Evolutionary conservation across 1,140 invertebrate species (phyloP), one percentile per base, ranked within the genome.

Genomic region (Drosophila melanica): DNA sequence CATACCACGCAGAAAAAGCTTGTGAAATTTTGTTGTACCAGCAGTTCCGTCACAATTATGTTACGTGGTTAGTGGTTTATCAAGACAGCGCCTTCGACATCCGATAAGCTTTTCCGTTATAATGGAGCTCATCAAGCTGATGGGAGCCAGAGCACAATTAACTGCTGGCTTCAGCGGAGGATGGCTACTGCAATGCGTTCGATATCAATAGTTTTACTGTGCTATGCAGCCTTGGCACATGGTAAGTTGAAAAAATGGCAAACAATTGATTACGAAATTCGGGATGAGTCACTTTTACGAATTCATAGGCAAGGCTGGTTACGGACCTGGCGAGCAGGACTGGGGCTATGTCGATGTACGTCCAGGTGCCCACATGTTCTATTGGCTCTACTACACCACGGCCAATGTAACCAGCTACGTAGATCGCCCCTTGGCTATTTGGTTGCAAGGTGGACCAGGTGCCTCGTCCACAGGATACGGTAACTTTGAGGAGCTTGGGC

Each of bases 371-470:
- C 93, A 96, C 45, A 96, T 97, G 94, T 97, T 97, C 89, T 97
- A 96, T 93, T 97, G 96, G 96, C 87, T 97, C 3, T 96, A 96
- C 85, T 95, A 96, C 75, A 95, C 95, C 2, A 94, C 94, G 0
- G 94, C 94, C 3, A 87, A 93, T 90, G 93, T 95, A 0, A 68
- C 91, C 10, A 92, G 92, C 37, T 93, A 93, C 54, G 93, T 93
- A 0, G 94, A 95, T 9, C 93, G 93, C 69, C 96, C 96, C 0
- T 80, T 97, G 16, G 91, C 96, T 3, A 94, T 97, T 30, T 97
- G 96, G 96, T 92, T 97, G 1, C 96, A 97, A 92, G 96, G 95
- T 39, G 95, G 95, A 6, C 95, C 95, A 0, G 96, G 96, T 1
- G 94, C 93, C 3, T 96, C 96, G 0, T 96, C 96, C 7, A 96